Base-by-base conservation (phyloP, 2,113 vertebrate genomes). In the Thamnaconus septentrionalis region DNA sequence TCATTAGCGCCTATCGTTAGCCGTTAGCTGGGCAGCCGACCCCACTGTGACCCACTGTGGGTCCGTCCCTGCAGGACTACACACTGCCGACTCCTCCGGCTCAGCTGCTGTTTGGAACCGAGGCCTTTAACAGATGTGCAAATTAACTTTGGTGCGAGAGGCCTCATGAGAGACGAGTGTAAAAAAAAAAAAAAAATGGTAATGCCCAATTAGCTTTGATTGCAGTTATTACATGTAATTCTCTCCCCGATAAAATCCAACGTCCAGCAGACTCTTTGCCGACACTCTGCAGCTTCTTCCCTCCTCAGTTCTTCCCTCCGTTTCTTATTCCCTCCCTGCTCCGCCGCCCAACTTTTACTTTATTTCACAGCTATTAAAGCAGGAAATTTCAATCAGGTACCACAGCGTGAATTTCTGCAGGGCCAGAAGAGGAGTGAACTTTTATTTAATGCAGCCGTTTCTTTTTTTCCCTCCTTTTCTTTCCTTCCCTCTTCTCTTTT, bases 281-380 rank as follows among this genome's bases (percentile, higher is more conserved):
- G 45, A 52, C 48, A 50, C 48, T 72, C 55, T 66, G 48, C 48
- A 11, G 4, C 47, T 10, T 9, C 66, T 73, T 69, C 53, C 61
- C n/a, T 66, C 65, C 60, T 56, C 49, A 69, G 51, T 59, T 64
- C 73, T 62, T 12, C 59, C 55, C 62, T 60, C 72, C 45, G 55
- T 76, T 73, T 83, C 73, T 53, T 71, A 46, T 78, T 73, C 60
- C 71, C 60, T 64, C 73, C 59, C 66, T 58, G 64, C 72, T 74
- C 66, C 59, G 69, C 64, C 71, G 69, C 54, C 80, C 67, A 79
- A 87, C 83, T 85, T 84, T 75, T 81, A 65, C 85, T 88, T 86
- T 90, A 88, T 90, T 87, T 89, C 88, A 90, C 84, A 88, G 85
- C 81, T 88, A 83, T 89, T 89, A 90, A 90, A 90, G 75, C 85